These are phyloP conservation scores for Melanotaenia nigrans DNA, from an alignment of 2,797 vertebrate genomes.

Conservation along the genomic window DNA sequence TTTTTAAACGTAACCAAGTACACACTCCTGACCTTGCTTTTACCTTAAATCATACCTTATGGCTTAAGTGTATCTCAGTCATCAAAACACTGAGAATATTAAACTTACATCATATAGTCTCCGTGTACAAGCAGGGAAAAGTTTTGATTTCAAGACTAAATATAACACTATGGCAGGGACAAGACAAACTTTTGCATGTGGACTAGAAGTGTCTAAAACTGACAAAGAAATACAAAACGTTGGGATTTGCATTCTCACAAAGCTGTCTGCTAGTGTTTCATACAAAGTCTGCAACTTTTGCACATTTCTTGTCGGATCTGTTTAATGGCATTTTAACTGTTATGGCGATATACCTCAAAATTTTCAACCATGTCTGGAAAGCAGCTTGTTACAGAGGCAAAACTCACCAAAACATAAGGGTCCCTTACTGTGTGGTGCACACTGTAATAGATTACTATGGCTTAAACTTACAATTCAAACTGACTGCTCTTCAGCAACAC, in stretches of 20 bases:
- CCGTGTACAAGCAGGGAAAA: slow-evolving; percentile 39
- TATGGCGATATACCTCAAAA: slow-evolving; percentile 19
- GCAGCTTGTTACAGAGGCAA: slow-evolving; percentile 16
- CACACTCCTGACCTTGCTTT: slow-evolving; percentile 48
- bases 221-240: neutral
- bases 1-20: slow-evolving; percentile 33
- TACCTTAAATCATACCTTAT: slow-evolving; percentile 65
- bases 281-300: slow-evolving; percentile 11
- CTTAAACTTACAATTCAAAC: slow-evolving; percentile 9
- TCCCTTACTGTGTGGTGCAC: slow-evolving; percentile 12
- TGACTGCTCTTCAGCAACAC: slow-evolving; percentile 20
- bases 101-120: slow-evolving; percentile 48
- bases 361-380: slow-evolving; percentile 15
- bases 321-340: slow-evolving; percentile 22
- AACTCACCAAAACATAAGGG: slow-evolving; percentile 19
- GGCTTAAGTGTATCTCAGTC: slow-evolving; percentile 72
- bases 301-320: slow-evolving; percentile 28
- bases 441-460: slow-evolving; percentile 9
- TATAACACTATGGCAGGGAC: slow-evolving; percentile 23
- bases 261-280: neutral
- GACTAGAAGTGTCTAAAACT: neutral
- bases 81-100: slow-evolving; percentile 66
- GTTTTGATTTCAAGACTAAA: slow-evolving; percentile 47
- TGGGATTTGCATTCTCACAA: slow-evolving; percentile 11
- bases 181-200: neutral